Evolutionary conservation across 2,113 vertebrate genomes (phyloP), one percentile per base, ranked within the genome.

Genomic region (Macquaria ambigua): DNA sequence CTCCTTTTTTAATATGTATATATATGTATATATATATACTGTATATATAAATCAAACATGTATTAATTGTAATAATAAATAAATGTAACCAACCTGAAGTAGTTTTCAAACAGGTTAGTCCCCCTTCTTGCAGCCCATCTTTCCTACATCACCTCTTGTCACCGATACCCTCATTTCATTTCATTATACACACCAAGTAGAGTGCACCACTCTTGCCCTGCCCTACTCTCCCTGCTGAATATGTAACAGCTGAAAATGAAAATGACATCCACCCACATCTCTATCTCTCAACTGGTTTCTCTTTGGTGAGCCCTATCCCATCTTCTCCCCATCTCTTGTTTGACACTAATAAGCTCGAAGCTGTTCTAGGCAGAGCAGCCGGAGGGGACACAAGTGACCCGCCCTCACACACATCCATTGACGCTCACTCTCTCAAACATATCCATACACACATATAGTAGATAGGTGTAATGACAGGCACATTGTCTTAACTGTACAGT

Each of bases 271-370:
- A 81, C 71, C 82, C 31, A 72, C 81, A 43, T 62, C 64, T 46
- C 79, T 52, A 14, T 80, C 70, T 21, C 43, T 84, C 61, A 67
- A 71, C 80, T 59, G 61, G 25, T 25, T 64, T 84, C 61, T 69
- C 53, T 66, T 71, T 73, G 53, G 50, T 77, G 52, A 84, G 71
- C 53, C 56, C 55, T 31, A 61, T 83, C 41, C 52, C 50, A 1
- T 79, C 74, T 52, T 71, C 69, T 59, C 39, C 53, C 58, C 75
- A 74, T 70, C 31, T 74, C 69, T 64, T 62, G 66, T 87, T 79
- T 81, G 79, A 89, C 81, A 78, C 74, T 75, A 87, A 85, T 87
- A 80, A 83, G 87, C 39, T 68, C 46, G 15, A 79, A 59, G 53
- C 46, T 58, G 68, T 46, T 53, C 53, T 70, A 77, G 73, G 48